Base-by-base conservation (phyloP, 1,140 invertebrate genomes). In the Mercenaria mercenaria region DNA sequence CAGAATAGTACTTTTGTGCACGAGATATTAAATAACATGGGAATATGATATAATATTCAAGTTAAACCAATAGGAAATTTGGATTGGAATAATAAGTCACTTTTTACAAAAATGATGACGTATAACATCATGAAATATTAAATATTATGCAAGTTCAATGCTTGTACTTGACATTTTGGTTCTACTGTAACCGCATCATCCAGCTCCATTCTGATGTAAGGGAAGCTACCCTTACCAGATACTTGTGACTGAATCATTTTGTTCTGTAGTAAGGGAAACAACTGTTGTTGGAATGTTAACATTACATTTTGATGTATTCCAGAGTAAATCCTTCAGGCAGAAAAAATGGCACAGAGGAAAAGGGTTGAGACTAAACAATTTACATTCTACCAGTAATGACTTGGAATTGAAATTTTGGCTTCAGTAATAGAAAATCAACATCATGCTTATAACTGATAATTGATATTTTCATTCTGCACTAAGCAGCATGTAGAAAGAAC, bases 301-400 rank as follows among this genome's bases (percentile, higher is more conserved):
- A 1, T 47, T 47, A 47, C 29, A 8, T 0, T 29, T 64, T 64
- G 59, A 64, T 64, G 26, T 64, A 64, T 29, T 64, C 59, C 59
- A 64, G 59, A 64, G 59, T 26, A 2, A n/a, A 64, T 56, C 59
- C n/a, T 29, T 29, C n/a, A 64, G 59, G 59, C 52, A 56, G 59
- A 4, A 64, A 26, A 64, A 29, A 15, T 20, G n/a, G 0, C 26
- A 64, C 26, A 15, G 15, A 10, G 56, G 20, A 59, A 59, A n/a
- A 59, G 26, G 56, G 56, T 72, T 72, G 15, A 72, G 67, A 72
- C 67, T 72, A 72, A 72, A 72, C 67, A 72, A 39, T 72, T 72
- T 72, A 72, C 67, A 72, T 41, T 39, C 34, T 39, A 18, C 10
- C 10, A 37, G 34, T 39, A 72, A 39, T 72, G 34, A 39, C 10